phyloP scores from a whole-genome alignment of 2,113 vertebrate genomes.

The Rhinopomastus cyanomelas region DNA sequence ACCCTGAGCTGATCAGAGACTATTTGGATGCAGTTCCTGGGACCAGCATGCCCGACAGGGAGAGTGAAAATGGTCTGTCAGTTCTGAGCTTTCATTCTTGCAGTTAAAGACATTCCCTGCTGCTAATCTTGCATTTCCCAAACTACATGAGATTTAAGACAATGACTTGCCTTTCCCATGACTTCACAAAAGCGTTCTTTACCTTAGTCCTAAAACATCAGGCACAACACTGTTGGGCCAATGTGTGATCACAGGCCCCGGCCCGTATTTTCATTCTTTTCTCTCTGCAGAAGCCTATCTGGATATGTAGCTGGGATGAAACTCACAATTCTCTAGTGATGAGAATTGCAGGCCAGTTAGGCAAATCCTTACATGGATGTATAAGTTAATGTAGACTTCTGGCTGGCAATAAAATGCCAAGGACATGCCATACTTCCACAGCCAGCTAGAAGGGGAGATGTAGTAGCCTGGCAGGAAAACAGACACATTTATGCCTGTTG shows the following conservation, averaged over 20 bases:
- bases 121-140: background rate
- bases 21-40: background rate
- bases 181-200: background rate
- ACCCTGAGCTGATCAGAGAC: background rate
- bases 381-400: background rate
- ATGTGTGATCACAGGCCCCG: background rate
- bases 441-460: background rate
- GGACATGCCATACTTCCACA: background rate
- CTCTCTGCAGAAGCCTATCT: background rate
- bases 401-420: background rate
- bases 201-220: background rate
- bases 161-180: background rate
- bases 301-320: background rate
- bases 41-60: background rate
- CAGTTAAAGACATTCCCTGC: background rate
- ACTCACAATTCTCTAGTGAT: background rate
- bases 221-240: background rate
- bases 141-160: background rate
- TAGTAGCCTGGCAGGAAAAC: background rate
- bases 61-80: background rate
- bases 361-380: background rate
- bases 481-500: background rate
- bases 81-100: background rate
- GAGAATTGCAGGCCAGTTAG: background rate
- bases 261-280: background rate